A percentile compares a stretch with the other conserved stretches of the same genome.
These are phyloP conservation scores for Aquatica leii DNA, from an alignment of 2,888 invertebrate species.

Conservation along the genomic window DNA sequence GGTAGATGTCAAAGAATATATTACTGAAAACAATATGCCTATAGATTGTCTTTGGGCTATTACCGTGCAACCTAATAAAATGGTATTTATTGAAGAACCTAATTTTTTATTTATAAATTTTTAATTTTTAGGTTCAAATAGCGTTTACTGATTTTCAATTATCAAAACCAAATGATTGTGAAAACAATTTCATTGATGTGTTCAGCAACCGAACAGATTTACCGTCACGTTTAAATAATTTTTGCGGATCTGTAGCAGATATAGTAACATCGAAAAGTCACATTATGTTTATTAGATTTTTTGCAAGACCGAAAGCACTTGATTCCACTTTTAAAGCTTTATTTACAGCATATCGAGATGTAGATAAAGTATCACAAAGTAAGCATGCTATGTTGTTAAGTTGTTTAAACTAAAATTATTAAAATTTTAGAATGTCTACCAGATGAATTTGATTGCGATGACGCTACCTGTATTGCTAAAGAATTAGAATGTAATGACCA, in stretches of 20 bases:
- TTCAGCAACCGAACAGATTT: constrained; percentile 72
- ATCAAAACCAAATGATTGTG: constrained; percentile 79
- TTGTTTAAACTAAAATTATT: constrained; percentile 3
- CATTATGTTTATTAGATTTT: constrained; percentile 78
- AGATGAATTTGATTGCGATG: constrained; percentile 82
- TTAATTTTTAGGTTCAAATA: constrained; percentile 70
- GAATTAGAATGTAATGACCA: constrained; percentile 75
- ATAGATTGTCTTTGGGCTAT: constrained; percentile 81
- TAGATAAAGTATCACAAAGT: constrained; percentile 56
- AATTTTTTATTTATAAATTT: constrained; percentile 19
- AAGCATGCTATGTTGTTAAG: constrained; percentile 8
- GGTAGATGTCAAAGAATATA: constrained; percentile 63
- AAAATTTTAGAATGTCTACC: constrained; percentile 59
- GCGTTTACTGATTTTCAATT: constrained; percentile 72
- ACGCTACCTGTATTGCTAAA: constrained; percentile 82
- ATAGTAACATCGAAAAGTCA: constrained; percentile 73
- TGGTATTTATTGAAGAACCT: constrained; percentile 62
- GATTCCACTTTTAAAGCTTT: constrained; percentile 73
- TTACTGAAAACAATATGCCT: constrained; percentile 65
- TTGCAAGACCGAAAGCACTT: constrained; percentile 67
- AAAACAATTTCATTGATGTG: constrained; percentile 78
- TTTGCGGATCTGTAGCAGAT: constrained; percentile 89
- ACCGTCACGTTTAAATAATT: constrained; percentile 69
- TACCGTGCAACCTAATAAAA: constrained; percentile 69
- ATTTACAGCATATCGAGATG: constrained; percentile 78